phyloP scores from a whole-genome alignment of 64 coral and sea anemone species.

The Porites australiensis region DNA sequence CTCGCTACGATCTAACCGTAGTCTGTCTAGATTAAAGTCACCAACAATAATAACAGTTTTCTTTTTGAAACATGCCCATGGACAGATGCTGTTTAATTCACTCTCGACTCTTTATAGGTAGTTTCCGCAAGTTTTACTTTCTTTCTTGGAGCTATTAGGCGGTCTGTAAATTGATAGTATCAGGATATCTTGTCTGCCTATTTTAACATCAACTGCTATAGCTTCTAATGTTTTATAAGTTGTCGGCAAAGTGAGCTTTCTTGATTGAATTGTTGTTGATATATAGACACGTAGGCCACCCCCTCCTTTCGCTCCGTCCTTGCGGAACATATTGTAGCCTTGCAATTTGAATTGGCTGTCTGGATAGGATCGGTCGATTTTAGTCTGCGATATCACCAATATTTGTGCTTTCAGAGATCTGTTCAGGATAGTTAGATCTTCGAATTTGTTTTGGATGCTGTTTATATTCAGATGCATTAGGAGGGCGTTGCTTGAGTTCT shows the following conservation, averaged over 20 bases:
- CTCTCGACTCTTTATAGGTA: constrained; percentile 15
- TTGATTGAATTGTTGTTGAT: not conserved
- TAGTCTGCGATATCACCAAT: constrained; percentile 27
- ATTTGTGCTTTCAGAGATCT: not conserved
- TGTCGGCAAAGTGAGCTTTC: constrained; percentile 24
- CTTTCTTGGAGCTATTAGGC: not conserved
- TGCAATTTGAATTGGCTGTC: constrained; percentile 48
- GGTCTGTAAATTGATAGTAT: constrained; percentile 65
- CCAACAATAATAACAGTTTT: constrained; percentile 3
- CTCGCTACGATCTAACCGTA: not conserved
- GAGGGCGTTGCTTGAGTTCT: not conserved
- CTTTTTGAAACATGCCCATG: not conserved
- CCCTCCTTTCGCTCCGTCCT: constrained; percentile 47
- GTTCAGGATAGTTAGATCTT: constrained; percentile 1
- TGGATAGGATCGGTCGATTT: constrained; percentile 63
- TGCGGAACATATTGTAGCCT: constrained; percentile 51
- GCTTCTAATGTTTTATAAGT: constrained; percentile 44
- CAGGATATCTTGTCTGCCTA: constrained; percentile 5
- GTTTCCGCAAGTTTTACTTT: not conserved
- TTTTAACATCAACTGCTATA: constrained; percentile 40
- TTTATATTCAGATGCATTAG: constrained; percentile 25
- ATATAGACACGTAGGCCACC: constrained; percentile 43
- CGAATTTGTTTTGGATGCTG: constrained; percentile 23
- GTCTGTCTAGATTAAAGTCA: constrained; percentile 54
- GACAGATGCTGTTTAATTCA: constrained; percentile 24